Evolutionary conservation across 92 coral and sea anemone species (phyloP).

Genomic region (Parazoanthus swiftii): DNA sequence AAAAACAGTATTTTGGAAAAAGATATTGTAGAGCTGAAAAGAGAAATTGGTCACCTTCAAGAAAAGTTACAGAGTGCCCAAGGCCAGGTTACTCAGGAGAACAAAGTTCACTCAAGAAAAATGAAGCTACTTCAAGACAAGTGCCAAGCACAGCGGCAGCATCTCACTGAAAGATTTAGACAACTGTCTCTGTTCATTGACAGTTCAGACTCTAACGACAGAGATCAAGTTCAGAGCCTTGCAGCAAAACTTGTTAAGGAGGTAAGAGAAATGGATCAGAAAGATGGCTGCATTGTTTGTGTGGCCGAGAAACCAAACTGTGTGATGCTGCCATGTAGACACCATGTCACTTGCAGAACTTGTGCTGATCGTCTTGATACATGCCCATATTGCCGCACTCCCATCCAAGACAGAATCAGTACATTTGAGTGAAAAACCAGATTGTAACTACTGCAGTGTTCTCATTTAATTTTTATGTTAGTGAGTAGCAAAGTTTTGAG

Average conservation of each 20-base stretch:
- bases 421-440: slow-evolving; percentile 42
- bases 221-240: slow-evolving; percentile 26
- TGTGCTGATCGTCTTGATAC: slow-evolving; percentile 42
- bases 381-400: slow-evolving; percentile 55
- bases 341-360: slow-evolving; percentile 52
- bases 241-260: slow-evolving; percentile 44
- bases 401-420: slow-evolving; percentile 34
- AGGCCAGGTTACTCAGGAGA: slow-evolving; percentile 22
- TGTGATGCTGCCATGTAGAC: slow-evolving; percentile 58
- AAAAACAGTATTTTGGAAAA: slow-evolving; percentile 33
- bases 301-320: slow-evolving; percentile 55
- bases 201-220: slow-evolving; percentile 21
- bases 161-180: slow-evolving; percentile 49
- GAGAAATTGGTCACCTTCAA: slow-evolving; percentile 49
- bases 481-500: too few relatives aligned
- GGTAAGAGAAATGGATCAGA: slow-evolving; percentile 54
- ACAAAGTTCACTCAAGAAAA: slow-evolving; percentile 45
- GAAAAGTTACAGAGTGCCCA: slow-evolving; percentile 31
- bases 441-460: too few relatives aligned
- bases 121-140: slow-evolving; percentile 45
- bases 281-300: slow-evolving; percentile 55
- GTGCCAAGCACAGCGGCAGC: slow-evolving; percentile 49
- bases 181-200: slow-evolving; percentile 50
- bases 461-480: too few relatives aligned
- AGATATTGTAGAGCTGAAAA: slow-evolving; percentile 48